Conservation (phyloP, 2,888 invertebrate genomes). For the Trachelus iudaicus region DNA sequence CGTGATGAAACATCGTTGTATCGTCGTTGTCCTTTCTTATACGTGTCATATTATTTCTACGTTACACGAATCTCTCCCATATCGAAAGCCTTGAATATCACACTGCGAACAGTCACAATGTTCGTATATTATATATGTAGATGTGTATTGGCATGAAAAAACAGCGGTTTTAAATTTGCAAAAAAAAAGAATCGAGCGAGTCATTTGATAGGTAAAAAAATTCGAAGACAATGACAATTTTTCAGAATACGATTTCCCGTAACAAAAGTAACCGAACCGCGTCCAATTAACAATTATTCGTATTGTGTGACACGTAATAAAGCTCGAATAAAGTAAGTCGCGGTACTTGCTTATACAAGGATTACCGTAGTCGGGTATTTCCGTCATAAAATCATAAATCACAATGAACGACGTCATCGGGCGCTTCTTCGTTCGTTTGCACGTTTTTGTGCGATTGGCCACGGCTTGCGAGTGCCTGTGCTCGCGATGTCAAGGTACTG, state of each 20-base stretch:
- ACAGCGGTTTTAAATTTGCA: background rate
- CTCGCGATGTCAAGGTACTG: constrained; percentile 1
- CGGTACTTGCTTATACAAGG: background rate
- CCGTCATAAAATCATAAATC: background rate
- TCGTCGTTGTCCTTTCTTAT: background rate
- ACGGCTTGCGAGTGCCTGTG: background rate
- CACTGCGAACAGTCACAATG: background rate
- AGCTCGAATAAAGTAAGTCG: background rate
- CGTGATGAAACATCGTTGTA: background rate
- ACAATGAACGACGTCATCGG: background rate
- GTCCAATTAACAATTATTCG: background rate
- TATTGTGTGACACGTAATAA: background rate
- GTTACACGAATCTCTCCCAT: background rate
- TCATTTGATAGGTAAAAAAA: background rate
- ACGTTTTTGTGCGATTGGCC: background rate
- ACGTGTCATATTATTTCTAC: background rate
- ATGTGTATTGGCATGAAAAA: background rate
- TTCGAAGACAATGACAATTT: background rate
- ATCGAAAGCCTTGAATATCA: background rate
- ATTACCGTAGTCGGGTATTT: background rate
- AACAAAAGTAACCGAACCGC: background rate
- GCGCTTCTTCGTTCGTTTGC: constrained; percentile 21
- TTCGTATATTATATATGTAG: background rate
- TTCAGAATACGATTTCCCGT: background rate
- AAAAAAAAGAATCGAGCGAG: background rate